Conservation (phyloP, 2,113 vertebrate species). For the Neodon shergylaensis region DNA sequence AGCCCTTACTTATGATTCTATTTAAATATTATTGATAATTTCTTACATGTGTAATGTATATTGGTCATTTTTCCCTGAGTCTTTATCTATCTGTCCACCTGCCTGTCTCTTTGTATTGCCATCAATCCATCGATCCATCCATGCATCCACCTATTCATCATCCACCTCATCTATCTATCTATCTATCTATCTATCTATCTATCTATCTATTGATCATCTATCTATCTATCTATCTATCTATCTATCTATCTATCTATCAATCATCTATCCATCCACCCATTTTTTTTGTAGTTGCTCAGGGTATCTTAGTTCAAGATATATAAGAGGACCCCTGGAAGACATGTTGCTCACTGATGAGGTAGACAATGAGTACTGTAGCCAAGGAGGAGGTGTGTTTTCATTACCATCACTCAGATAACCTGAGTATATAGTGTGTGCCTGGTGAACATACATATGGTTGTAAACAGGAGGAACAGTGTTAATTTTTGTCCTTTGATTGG, state of each 20-base stretch:
- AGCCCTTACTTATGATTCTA: background rate
- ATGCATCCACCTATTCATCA: no score
- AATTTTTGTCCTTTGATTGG: background rate
- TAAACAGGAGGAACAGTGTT: background rate
- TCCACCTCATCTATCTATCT: background rate
- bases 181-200: no score
- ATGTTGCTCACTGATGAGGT: background rate
- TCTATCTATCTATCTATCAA: no score
- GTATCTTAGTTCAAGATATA: background rate
- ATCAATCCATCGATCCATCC: background rate
- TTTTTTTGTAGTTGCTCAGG: background rate
- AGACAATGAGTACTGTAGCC: no score
- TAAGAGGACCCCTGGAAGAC: background rate
- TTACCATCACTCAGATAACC: background rate
- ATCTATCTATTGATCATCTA: no score
- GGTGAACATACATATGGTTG: background rate
- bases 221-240: no score
- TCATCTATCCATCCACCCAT: no score
- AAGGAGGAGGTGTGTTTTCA: background rate
- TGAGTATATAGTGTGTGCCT: background rate
- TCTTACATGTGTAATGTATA: background rate
- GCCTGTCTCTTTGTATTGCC: background rate
- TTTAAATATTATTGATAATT: background rate
- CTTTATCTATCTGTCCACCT: background rate
- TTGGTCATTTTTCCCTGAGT: background rate